These are phyloP conservation scores for Micromesistius poutassou DNA, from an alignment of 2,797 vertebrate genomes.

Conservation along the genomic window DNA sequence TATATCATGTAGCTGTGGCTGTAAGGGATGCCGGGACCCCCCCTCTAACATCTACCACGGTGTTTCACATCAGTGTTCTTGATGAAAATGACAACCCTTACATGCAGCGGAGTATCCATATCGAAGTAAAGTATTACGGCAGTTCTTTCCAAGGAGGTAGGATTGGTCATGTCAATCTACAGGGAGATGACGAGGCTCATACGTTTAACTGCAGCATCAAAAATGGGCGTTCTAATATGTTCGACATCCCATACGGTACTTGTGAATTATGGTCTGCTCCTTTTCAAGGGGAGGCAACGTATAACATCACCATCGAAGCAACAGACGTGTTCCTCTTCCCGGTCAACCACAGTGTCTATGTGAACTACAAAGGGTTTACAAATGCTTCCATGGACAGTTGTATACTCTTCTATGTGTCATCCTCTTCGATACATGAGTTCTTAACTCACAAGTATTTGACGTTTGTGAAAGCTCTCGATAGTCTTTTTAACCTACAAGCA, in stretches of 20 bases:
- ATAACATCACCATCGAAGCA: constrained; percentile 74
- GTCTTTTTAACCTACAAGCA: constrained; percentile 75
- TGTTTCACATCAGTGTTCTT: constrained; percentile 62
- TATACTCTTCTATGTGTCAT: constrained; percentile 71
- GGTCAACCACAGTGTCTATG: constrained; percentile 75
- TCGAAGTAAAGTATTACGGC: constrained; percentile 80
- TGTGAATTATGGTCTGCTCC: constrained; percentile 74
- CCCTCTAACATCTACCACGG: constrained; percentile 63
- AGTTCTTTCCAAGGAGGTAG: constrained; percentile 73
- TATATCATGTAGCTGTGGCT: constrained; percentile 59
- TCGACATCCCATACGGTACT: constrained; percentile 67
- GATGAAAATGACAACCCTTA: constrained; percentile 78
- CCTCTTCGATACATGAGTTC: constrained; percentile 66
- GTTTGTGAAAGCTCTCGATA: constrained; percentile 76
- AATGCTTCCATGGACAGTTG: constrained; percentile 75
- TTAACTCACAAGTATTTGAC: constrained; percentile 70
- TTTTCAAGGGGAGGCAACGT: constrained; percentile 75
- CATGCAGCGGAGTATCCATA: constrained; percentile 65
- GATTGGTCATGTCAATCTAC: constrained; percentile 71
- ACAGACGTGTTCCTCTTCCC: constrained; percentile 69
- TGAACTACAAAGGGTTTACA: constrained; percentile 77
- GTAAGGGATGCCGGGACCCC: constrained; percentile 72
- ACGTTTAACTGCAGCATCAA: constrained; percentile 68
- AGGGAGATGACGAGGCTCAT: constrained; percentile 70
- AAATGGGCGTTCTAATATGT: constrained; percentile 67